phyloP scores from a whole-genome alignment of 2,888 invertebrate species.

The Tipula helvola region DNA sequence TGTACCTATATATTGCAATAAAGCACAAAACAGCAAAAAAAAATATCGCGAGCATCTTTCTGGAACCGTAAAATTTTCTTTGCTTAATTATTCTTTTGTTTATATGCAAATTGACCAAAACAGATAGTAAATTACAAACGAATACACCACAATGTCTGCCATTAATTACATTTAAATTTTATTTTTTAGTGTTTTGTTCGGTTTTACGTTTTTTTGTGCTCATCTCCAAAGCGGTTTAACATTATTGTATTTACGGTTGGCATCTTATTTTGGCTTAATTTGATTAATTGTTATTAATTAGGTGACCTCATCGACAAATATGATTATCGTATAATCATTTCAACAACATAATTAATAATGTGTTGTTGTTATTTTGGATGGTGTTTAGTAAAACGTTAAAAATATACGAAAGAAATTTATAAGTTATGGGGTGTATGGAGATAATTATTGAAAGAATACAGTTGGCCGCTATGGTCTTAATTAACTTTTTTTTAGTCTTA shows the following conservation, averaged over 20 bases:
- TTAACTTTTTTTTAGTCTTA: too few relatives aligned
- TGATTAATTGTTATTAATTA: not conserved
- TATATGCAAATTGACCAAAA: not conserved
- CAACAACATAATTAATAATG: not conserved
- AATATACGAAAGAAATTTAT: too few relatives aligned
- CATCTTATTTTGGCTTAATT: not conserved
- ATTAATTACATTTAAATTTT: not conserved
- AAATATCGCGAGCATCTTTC: not conserved
- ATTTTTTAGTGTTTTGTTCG: not conserved
- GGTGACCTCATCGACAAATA: not conserved
- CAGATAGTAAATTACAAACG: not conserved
- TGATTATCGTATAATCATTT: not conserved
- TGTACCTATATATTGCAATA: not conserved
- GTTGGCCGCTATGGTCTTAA: too few relatives aligned
- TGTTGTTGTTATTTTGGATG: not conserved
- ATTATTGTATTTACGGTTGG: not conserved
- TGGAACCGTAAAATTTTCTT: not conserved
- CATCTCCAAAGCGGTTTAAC: not conserved
- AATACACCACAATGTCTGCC: not conserved
- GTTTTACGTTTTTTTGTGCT: not conserved
- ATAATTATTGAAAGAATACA: too few relatives aligned
- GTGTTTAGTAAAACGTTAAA: not conserved
- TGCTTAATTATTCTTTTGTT: not conserved
- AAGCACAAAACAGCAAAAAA: not conserved
- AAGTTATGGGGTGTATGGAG: too few relatives aligned